Evolutionary conservation across 2,888 invertebrate genomes (phyloP), one percentile per base, ranked within the genome.

Genomic region (Baronia brevicornis): DNA sequence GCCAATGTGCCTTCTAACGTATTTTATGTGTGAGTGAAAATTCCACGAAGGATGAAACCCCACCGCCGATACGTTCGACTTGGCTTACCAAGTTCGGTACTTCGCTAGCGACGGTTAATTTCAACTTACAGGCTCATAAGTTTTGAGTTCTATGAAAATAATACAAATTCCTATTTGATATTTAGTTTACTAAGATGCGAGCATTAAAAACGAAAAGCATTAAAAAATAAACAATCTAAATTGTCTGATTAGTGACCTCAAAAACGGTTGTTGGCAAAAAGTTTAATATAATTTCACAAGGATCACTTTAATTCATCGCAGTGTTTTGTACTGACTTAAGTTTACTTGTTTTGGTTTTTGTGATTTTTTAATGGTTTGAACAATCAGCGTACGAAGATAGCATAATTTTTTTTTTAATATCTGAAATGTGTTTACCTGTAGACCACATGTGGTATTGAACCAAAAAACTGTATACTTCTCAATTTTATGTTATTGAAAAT

Each of bases 31-130:
- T 73, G 75, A 60, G 77, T 73, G 70, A 65, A 61, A 78, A 74
- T 79, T 78, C 79, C 69, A 59, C 63, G 79, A 79, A 78, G 77
- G 75, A 68, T 64, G 60, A 62, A 63, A 64, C 66, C 66, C 64
- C 58, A 38, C 38, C 54, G 61, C 60, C 60, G 59, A 66, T 67
- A 59, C 66, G 55, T 69, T 71, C 65, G 70, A 69, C 68, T 65
- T 59, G 43, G 51, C 51, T 53, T 46, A 57, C 63, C 62, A 59
- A 63, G 54, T 58, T 60, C 49, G 47, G 34, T 43, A 41, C 41
- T 50, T 42, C 41, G 39, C 43, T 43, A 39, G 28, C 51, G 60
- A 61, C 69, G 58, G 65, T 71, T 70, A 54, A 42, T 48, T 63
- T 71, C 64, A 43, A 70, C 68, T 44, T 18, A 8, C 12, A 39